phyloP scores from a whole-genome alignment of 2,797 vertebrate species.

The Amblyopsis hoosieri region DNA sequence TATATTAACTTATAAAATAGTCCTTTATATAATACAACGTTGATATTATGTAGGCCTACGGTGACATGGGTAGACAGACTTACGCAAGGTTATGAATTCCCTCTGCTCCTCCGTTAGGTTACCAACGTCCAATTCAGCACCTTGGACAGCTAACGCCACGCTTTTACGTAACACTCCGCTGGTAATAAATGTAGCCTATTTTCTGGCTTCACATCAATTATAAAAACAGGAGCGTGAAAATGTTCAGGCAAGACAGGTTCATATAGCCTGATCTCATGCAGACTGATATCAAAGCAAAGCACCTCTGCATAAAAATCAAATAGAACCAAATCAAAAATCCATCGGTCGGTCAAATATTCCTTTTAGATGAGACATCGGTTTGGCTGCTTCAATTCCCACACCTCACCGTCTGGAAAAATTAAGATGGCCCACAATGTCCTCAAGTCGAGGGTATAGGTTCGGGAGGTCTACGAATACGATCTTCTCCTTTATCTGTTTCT shows the following conservation, averaged over 20 bases:
- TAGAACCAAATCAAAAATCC: slow-evolving; percentile 44
- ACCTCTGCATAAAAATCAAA: slow-evolving; percentile 9
- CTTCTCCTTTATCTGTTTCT: slow-evolving; percentile 9
- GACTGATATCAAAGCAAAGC: slow-evolving; percentile 7
- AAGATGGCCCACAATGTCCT: slow-evolving; percentile 26
- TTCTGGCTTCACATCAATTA: slow-evolving; percentile 29
- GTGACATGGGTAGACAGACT: slow-evolving; percentile 65
- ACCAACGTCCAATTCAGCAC: slow-evolving; percentile 66
- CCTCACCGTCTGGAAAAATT: slow-evolving; percentile 15
- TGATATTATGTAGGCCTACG: slow-evolving; percentile 19
- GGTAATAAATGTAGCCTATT: slow-evolving; percentile 37
- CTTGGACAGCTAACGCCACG: slow-evolving; percentile 72
- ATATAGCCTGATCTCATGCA: background rate
- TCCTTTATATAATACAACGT: slow-evolving; percentile 19
- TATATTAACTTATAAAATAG: slow-evolving; percentile 6
- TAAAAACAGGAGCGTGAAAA: slow-evolving; percentile 20
- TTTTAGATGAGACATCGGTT: slow-evolving; percentile 41
- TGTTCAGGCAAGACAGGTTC: slow-evolving; percentile 9
- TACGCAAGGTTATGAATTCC: slow-evolving; percentile 68
- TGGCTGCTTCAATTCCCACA: slow-evolving; percentile 22
- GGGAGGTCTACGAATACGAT: slow-evolving; percentile 11
- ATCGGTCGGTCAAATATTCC: slow-evolving; percentile 41
- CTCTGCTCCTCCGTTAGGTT: slow-evolving; percentile 51
- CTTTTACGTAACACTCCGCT: slow-evolving; percentile 73
- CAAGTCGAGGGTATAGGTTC: background rate